A percentile compares a stretch with the other conserved stretches of the same genome.
Conservation (phyloP, 1,140 invertebrate genomes). For the Halesus radiatus region DNA sequence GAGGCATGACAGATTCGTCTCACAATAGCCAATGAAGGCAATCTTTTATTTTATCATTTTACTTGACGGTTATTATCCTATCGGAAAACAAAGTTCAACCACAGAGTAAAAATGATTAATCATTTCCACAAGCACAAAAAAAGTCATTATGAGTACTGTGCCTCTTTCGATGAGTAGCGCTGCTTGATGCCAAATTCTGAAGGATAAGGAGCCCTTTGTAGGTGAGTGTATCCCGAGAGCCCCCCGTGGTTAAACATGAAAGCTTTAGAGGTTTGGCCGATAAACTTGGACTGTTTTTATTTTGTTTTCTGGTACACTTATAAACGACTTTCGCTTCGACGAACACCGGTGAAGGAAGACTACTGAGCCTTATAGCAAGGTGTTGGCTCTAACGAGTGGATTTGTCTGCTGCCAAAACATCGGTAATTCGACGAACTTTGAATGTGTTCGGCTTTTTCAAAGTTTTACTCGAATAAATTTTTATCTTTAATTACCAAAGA, state of each 20-base stretch:
- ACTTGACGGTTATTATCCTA: not conserved
- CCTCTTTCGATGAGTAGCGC: not conserved
- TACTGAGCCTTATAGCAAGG: no score
- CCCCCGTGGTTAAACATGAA: not conserved
- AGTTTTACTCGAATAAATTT: no score
- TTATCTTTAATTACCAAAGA: no score
- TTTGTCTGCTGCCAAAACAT: no score
- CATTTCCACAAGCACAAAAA: not conserved
- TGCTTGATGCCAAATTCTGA: not conserved
- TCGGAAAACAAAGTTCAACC: not conserved
- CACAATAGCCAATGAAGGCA: slow-evolving; percentile 1
- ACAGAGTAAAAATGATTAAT: not conserved
- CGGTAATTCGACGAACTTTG: no score
- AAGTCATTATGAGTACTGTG: not conserved
- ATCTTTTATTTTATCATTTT: not conserved
- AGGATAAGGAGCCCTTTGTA: not conserved
- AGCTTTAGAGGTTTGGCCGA: slow-evolving; percentile 25
- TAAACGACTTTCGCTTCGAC: not conserved
- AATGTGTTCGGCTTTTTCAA: no score
- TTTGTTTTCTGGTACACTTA: not conserved
- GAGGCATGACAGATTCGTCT: not conserved
- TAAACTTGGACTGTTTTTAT: not conserved
- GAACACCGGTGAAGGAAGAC: no score
- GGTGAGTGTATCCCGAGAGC: not conserved
- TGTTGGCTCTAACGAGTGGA: no score